A percentile compares a stretch with the other conserved stretches of the same genome.
Conservation (phyloP, 2,888 invertebrate genomes). For the Xanthostigma xanthostigma region DNA sequence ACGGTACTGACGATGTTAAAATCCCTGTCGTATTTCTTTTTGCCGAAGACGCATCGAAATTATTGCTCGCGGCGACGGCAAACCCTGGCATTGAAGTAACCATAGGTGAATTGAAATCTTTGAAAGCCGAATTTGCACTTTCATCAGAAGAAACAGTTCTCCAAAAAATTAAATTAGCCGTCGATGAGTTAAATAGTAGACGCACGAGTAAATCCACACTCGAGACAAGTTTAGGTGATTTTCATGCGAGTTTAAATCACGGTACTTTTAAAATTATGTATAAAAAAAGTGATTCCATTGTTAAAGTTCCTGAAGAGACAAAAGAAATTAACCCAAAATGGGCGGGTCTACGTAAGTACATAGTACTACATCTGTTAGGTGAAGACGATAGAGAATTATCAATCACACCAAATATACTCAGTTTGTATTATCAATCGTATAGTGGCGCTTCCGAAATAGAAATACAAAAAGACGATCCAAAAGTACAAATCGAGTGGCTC, state of each 20-base stretch:
- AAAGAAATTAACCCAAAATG: slow-evolving; percentile 19
- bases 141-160: slow-evolving; percentile 31
- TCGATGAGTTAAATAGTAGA: slow-evolving; percentile 28
- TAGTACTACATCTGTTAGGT: slow-evolving; percentile 23
- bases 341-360: slow-evolving; percentile 24
- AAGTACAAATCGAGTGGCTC: slow-evolving; percentile 25
- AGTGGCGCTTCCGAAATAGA: slow-evolving; percentile 20
- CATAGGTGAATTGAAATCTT: slow-evolving; percentile 32
- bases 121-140: slow-evolving; percentile 28
- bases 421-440: slow-evolving; percentile 26
- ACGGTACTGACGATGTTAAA: slow-evolving; percentile 69
- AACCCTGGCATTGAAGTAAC: slow-evolving; percentile 40
- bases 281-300: slow-evolving; percentile 11
- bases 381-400: slow-evolving; percentile 23
- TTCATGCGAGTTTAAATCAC: slow-evolving; percentile 23
- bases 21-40: slow-evolving; percentile 90
- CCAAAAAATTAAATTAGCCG: slow-evolving; percentile 28
- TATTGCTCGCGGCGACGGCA: slow-evolving; percentile 42
- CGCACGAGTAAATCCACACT: slow-evolving; percentile 19
- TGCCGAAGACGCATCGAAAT: slow-evolving; percentile 52
- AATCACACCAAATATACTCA: slow-evolving; percentile 24
- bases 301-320: not conserved
- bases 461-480: slow-evolving; percentile 18
- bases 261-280: slow-evolving; percentile 24
- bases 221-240: slow-evolving; percentile 21